These are phyloP conservation scores for Cephus nigrinus DNA, from an alignment of 2,888 invertebrate genomes.

Conservation along the genomic window DNA sequence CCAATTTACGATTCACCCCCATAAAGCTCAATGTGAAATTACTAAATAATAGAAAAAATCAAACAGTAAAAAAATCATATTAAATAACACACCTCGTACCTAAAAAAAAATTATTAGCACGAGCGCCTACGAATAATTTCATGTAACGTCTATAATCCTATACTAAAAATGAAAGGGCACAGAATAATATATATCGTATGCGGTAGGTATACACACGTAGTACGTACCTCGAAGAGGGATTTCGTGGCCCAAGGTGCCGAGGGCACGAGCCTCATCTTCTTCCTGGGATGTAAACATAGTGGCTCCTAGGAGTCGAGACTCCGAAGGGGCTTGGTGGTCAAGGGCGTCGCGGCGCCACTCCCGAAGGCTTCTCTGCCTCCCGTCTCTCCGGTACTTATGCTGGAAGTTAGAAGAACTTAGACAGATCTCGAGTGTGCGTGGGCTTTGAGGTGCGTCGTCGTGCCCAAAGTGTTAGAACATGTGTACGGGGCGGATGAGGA, in stretches of 20 bases:
- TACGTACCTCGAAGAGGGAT: not conserved
- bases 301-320: conserved; percentile 7
- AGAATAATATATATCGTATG: not conserved
- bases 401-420: not conserved
- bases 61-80: not conserved
- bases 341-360: conserved; percentile 7
- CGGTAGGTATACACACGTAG: not conserved
- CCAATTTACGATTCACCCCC: not conserved
- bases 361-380: not conserved
- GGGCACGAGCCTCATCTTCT: not conserved
- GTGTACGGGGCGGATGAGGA: conserved; percentile 9
- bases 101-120: not conserved
- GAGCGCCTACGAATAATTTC: not conserved
- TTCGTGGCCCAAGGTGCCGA: not conserved
- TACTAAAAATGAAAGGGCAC: not conserved
- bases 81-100: not conserved
- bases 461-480: conserved; percentile 9
- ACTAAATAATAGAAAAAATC: not conserved
- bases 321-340: not conserved
- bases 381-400: not conserved
- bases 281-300: not conserved
- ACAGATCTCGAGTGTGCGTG: not conserved
- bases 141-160: not conserved
- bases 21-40: not conserved
- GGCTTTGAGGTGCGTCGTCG: conserved; percentile 13